Evolutionary conservation across 2,888 invertebrate genomes (phyloP).

Genomic region (Stegana nigrithorax): DNA sequence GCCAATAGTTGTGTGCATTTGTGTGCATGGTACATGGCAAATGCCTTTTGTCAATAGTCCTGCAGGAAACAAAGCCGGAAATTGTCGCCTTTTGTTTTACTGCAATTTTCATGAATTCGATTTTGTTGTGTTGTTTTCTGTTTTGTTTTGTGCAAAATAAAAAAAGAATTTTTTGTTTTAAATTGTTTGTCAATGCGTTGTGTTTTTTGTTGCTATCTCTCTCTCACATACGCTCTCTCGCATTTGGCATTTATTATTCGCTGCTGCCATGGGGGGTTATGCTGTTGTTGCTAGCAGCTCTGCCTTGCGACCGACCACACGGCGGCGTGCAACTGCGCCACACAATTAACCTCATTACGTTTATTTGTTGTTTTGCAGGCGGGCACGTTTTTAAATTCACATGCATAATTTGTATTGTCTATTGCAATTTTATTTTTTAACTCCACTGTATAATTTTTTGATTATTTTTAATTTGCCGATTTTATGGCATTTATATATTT

Average conservation of each 20-base stretch:
- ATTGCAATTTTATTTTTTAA: background rate
- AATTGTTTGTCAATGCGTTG: background rate
- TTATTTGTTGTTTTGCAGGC: conserved; percentile 1
- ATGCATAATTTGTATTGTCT: background rate
- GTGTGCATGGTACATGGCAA: no score
- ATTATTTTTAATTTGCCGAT: background rate
- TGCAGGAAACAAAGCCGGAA: conserved; percentile 6
- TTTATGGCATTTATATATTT: no score
- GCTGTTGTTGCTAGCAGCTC: no score
- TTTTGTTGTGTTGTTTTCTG: no score
- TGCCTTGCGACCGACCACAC: no score
- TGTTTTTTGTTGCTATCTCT: no score
- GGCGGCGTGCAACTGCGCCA: background rate
- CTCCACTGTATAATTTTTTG: background rate
- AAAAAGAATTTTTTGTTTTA: no score
- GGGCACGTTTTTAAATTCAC: background rate
- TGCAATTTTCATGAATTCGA: no score
- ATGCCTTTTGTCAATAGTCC: conserved; percentile 17
- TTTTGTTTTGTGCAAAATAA: no score
- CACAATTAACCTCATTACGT: conserved; percentile 1
- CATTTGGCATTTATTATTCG: background rate
- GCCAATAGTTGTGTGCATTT: no score
- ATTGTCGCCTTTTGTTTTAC: conserved; percentile 9
- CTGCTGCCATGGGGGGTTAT: background rate
- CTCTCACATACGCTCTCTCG: no score